These are phyloP conservation scores for Amphipyra tragopoginis DNA, from an alignment of 2,888 invertebrate genomes.

Conservation along the genomic window DNA sequence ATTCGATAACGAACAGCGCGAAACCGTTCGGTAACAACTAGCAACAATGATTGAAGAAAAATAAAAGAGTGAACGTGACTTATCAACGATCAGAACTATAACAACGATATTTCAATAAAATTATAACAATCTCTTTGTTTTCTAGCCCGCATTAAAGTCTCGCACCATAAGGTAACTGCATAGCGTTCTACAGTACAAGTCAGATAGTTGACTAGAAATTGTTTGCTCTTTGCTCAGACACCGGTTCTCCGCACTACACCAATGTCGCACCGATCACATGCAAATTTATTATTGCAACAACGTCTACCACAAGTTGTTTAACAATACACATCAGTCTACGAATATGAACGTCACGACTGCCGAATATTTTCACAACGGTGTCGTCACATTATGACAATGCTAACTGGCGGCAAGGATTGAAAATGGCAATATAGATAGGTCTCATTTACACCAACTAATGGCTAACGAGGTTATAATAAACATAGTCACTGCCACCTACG, in stretches of 20 bases:
- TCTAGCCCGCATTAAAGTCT: conserved; percentile 10
- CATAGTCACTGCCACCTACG: conserved; percentile 42
- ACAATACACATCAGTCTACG: conserved; percentile 30
- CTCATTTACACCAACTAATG: conserved; percentile 47
- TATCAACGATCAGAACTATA: conserved; percentile 41
- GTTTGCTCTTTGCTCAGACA: conserved; percentile 26
- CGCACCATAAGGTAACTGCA: conserved; percentile 22
- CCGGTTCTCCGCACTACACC: conserved; percentile 22
- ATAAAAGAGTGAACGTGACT: conserved; percentile 49
- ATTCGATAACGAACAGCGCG: conserved; percentile 74
- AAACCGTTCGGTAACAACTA: conserved; percentile 61
- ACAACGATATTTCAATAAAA: conserved; percentile 43
- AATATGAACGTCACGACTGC: conserved; percentile 22
- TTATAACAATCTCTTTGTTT: conserved; percentile 40
- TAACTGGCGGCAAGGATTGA: conserved; percentile 13
- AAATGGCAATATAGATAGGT: conserved; percentile 42
- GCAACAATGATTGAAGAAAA: conserved; percentile 59
- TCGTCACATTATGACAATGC: conserved; percentile 23
- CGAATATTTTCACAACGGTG: conserved; percentile 21
- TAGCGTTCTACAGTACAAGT: conserved; percentile 15
- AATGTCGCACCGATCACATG: conserved; percentile 38
- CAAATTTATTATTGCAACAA: conserved; percentile 43
- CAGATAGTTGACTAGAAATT: conserved; percentile 24
- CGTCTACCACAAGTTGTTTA: conserved; percentile 19
- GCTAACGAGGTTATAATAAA: conserved; percentile 40